Conservation (phyloP, 2,888 invertebrate genomes). For the Mesorhabditis spiculigera region DNA sequence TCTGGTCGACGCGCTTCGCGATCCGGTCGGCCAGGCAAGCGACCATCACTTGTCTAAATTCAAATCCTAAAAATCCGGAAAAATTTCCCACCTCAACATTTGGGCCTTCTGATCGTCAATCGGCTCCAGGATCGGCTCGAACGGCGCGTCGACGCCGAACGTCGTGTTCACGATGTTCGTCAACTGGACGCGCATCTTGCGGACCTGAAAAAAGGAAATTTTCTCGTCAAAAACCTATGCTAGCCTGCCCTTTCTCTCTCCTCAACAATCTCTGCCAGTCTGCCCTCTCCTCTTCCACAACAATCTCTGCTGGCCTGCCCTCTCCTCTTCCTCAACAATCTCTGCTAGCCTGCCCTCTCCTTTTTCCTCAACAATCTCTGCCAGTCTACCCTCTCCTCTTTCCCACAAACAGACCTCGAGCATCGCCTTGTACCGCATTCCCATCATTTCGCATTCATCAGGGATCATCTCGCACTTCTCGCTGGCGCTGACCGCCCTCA, state of each 20-base stretch:
- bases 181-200: constrained; percentile 84
- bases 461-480: constrained; percentile 66
- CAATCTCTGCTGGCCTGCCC: no score
- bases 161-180: constrained; percentile 77
- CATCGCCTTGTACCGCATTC: constrained; percentile 79
- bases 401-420: constrained; percentile 67
- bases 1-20: constrained; percentile 71
- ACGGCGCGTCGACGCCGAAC: constrained; percentile 63
- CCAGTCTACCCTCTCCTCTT: no score
- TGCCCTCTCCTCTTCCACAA: no score
- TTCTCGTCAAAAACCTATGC: no score
- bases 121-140: constrained; percentile 70
- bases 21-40: constrained; percentile 74
- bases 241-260: no score
- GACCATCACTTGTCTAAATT: constrained; percentile 72
- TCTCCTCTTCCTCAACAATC: no score
- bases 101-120: constrained; percentile 67
- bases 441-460: constrained; percentile 32
- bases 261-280: no score
- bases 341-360: no score
- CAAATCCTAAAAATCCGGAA: not conserved
- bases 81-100: constrained; percentile 25
- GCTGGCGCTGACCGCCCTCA: constrained; percentile 82
- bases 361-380: no score
- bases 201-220: constrained; percentile 62